phyloP scores from a whole-genome alignment of 2,888 invertebrate species.

The Stenodema calcarata region DNA sequence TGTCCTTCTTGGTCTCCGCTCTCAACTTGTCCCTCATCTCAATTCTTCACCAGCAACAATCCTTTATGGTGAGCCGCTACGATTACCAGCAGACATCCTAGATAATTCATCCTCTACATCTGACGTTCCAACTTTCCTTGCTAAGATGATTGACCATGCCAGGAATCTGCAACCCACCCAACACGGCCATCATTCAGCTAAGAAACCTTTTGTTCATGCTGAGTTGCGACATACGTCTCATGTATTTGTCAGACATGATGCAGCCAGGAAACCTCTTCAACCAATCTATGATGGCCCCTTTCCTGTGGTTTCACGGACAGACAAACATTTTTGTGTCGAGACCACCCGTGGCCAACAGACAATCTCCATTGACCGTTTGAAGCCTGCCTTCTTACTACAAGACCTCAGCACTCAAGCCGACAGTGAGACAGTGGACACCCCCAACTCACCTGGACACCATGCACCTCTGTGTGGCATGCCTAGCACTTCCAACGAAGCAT shows the following conservation, averaged over 20 bases:
- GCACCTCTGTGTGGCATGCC: too few species aligned
- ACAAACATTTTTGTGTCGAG: background rate
- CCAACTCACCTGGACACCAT: background rate
- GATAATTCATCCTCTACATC: too few species aligned
- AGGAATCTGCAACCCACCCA: background rate
- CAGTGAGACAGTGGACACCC: background rate
- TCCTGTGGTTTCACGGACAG: background rate
- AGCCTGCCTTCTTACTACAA: background rate
- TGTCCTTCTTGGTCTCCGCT: background rate
- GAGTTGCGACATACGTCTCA: conserved; percentile 21
- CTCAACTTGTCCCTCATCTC: background rate
- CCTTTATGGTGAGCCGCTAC: background rate
- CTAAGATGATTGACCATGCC: background rate
- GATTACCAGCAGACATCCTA: background rate
- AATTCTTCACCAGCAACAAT: background rate
- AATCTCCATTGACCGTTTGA: background rate
- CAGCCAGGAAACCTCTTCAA: background rate
- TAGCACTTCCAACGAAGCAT: background rate
- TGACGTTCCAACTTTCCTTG: background rate
- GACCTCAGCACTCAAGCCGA: background rate
- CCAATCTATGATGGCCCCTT: conserved; percentile 43
- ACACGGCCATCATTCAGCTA: too few species aligned
- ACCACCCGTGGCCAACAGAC: background rate
- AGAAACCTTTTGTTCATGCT: background rate
- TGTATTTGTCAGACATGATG: background rate